Evolutionary conservation across 2,888 invertebrate species (phyloP), one percentile per base, ranked within the genome.

Genomic region (Drosophila gaucha): DNA sequence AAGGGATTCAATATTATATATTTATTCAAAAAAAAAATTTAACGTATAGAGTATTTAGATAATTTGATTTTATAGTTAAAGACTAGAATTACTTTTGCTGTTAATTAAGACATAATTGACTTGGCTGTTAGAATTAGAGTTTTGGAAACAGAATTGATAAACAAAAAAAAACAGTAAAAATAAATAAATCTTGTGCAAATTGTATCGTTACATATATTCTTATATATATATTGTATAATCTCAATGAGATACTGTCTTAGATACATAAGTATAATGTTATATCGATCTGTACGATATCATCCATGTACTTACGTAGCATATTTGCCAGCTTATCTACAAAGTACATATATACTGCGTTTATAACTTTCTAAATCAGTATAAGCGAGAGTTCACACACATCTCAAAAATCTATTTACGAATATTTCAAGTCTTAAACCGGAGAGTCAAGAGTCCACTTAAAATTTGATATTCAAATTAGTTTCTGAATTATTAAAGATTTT

Each of bases 321-420:
- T 57, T 71, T 60, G 26, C 47, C 47, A 68, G 47, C 36, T 44
- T 68, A 49, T 49, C 26, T 12, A 47, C 39, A 43, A 41, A 55
- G 30, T 38, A 58, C 50, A 69, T 62, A 36, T 58, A 50, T 58
- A 64, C 16, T 59, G 46, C 59, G 68, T 67, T 73, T 74, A 73
- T 59, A 59, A 46, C 33, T 38, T n/a, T 49, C 18, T 36, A 56
- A 38, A 60, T 60, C 55, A 43, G 24, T 59, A 59, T 71, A 71
- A 44, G 66, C 72, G 58, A 20, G 41, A 70, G 65, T 55, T 71
- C 65, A 55, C 51, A 54, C 26, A 64, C 14, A 20, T 35, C 24
- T 14, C 0, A 1, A 18, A 28, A 28, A 12, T 12, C 6, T 18
- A 30, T 18, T 44, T 8, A 22, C 28, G 2, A 6, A 28, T 31